Percentiles rank a stretch among this genome's conserved stretches.
Conservation (phyloP, 2,113 vertebrate species). For the Lophura nycthemera region DNA sequence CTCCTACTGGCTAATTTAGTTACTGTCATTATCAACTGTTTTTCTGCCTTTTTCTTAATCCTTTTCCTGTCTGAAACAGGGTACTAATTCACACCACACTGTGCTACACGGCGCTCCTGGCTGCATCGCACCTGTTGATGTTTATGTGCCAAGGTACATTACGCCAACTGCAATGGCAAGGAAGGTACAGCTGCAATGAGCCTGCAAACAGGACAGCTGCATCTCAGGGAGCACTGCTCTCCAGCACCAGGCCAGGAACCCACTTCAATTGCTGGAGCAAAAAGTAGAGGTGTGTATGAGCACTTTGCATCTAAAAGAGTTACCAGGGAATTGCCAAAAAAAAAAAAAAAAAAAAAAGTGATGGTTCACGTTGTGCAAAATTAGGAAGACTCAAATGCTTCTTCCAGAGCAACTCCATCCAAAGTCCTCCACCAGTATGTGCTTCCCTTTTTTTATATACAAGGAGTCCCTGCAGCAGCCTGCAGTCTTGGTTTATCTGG, state of each 20-base stretch:
- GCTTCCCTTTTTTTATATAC: neutral
- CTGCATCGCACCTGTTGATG: neutral
- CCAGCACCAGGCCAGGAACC: accelerated
- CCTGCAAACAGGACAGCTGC: neutral
- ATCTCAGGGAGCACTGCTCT: accelerated
- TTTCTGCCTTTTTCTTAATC: neutral
- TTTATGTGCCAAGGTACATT: neutral
- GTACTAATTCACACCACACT: neutral
- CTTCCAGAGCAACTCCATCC: neutral
- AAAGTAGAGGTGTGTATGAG: accelerated
- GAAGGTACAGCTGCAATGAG: accelerated
- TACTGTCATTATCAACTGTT: neutral
- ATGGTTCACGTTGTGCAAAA: neutral
- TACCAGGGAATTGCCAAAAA: neutral
- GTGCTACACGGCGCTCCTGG: neutral
- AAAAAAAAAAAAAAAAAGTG: accelerated
- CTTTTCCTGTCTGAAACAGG: neutral
- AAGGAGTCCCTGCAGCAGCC: neutral
- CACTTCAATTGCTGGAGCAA: accelerated
- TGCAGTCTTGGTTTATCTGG: neutral
- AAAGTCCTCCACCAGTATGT: neutral
- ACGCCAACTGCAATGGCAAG: accelerated
- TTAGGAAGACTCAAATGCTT: neutral
- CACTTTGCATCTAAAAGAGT: neutral
- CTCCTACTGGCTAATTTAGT: neutral